phyloP scores from a whole-genome alignment of 2,888 invertebrate species.

The Mimumesa dahlbomi region DNA sequence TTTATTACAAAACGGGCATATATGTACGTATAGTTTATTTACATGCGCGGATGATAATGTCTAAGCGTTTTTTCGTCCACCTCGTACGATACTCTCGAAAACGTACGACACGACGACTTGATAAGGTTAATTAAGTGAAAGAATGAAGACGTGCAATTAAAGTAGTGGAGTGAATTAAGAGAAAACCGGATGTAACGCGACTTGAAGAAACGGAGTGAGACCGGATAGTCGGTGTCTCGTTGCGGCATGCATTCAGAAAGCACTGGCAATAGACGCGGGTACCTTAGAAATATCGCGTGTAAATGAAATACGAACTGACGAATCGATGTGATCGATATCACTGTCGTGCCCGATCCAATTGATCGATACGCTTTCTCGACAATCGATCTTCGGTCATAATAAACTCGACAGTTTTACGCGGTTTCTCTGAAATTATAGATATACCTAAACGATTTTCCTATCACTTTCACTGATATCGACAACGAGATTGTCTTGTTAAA shows the following conservation, averaged over 20 bases:
- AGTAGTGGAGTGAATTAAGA: conserved; percentile 36
- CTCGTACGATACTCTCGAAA: too few species aligned
- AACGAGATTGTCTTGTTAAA: conserved; percentile 10
- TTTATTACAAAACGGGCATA: not conserved
- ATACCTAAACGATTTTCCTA: conserved; percentile 45
- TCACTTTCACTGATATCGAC: conserved; percentile 56
- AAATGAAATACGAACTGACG: conserved; percentile 14
- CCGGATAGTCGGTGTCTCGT: conserved; percentile 46
- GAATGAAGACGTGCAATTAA: conserved; percentile 49
- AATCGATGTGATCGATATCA: conserved; percentile 29
- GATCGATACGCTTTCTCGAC: conserved; percentile 68
- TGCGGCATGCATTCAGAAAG: conserved; percentile 13
- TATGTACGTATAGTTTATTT: not conserved
- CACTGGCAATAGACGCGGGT: conserved; percentile 9
- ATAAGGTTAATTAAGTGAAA: conserved; percentile 45
- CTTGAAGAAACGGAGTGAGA: conserved; percentile 60
- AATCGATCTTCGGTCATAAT: conserved; percentile 35
- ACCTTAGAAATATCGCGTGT: not conserved
- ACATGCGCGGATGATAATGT: not conserved
- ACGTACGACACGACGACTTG: conserved; percentile 29
- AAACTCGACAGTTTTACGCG: conserved; percentile 31
- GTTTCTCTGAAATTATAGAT: conserved; percentile 45
- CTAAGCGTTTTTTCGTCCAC: not conserved
- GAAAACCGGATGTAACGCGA: conserved; percentile 62
- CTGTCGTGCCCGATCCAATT: conserved; percentile 45